Evolutionary conservation across 2,113 vertebrate species (phyloP), one percentile per base, ranked within the genome.

Genomic region (Boulengeromyrus knoepffleri): DNA sequence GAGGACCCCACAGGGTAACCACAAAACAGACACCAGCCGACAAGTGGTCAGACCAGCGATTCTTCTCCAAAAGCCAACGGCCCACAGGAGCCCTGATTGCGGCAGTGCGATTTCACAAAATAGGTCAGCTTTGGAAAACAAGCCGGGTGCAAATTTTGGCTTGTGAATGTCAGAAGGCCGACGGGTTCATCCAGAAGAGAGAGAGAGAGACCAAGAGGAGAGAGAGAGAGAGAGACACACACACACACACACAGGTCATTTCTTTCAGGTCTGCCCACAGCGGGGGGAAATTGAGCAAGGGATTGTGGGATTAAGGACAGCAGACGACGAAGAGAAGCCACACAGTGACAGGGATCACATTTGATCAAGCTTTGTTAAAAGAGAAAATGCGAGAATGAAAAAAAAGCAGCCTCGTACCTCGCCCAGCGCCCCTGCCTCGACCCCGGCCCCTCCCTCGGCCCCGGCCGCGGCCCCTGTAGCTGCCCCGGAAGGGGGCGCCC

Each of bases 381-480:
- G 15, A 47, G 66, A 45, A 19, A 52, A 62, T 13, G 6, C 3
- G 87, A 53, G 17, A 50, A 39, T 39, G 19, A 53, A 15, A 52
- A 15, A 52, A 24, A 85, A 19, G 36, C 27, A 49, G 21, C 31
- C 86, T 93, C 93, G 39, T 91, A 97, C 95, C 95, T 92, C 93
- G 93, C 84, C 96, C 92, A 74, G 96, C 96, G 90, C 98, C 98
- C 96, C 98, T 94, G 50, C 98, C 99, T 5, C 98, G 95, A 10
- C 98, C 97, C 0, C 99, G 94, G 12, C 98, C 98, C 83, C 98
- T 91, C 83, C 98, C 98, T 0, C 98, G 94, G 4, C 98, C 98
- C 0, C 98, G 96, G 24, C 98, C 98, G 0, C 98, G 94, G 53
- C 98, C 99, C 90, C 98, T 96, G 96, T 97, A 99, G 70, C 97